Evolutionary conservation across 2,797 vertebrate species (phyloP).

Genomic region (Picus viridis): DNA sequence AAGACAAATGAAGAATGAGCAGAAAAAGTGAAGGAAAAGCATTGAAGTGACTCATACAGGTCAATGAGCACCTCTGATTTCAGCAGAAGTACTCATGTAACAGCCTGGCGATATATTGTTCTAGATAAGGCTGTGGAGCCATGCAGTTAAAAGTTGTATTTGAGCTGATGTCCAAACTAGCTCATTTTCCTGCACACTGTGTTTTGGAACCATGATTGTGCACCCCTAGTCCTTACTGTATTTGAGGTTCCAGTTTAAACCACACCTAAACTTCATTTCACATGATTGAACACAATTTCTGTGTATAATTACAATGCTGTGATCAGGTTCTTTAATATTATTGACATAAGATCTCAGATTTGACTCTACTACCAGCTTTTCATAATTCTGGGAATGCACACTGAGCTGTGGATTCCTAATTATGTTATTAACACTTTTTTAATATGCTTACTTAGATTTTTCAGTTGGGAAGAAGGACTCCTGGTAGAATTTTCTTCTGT

Average conservation of each 20-base stretch:
- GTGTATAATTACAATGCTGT: neutral
- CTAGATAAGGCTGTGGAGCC: neutral
- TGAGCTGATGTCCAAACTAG: neutral
- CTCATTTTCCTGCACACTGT: neutral
- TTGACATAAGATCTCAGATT: neutral
- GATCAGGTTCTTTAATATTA: neutral
- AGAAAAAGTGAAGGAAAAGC: neutral
- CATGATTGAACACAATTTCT: neutral
- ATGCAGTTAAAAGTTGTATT: neutral
- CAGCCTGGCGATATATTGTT: neutral
- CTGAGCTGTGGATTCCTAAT: neutral
- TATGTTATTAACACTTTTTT: neutral
- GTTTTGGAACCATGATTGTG: neutral
- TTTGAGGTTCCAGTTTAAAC: neutral
- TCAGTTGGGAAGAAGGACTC: neutral
- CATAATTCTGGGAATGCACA: neutral
- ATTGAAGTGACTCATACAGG: neutral
- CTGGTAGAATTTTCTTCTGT: neutral
- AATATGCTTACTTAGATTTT: neutral
- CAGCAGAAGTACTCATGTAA: neutral
- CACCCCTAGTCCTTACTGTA: neutral
- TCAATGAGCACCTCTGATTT: neutral
- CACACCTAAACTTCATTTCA: neutral
- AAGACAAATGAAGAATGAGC: neutral
- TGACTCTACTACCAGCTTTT: accelerated